Conservation (phyloP, 2,113 vertebrate genomes). For the Eulemur rufifrons region DNA sequence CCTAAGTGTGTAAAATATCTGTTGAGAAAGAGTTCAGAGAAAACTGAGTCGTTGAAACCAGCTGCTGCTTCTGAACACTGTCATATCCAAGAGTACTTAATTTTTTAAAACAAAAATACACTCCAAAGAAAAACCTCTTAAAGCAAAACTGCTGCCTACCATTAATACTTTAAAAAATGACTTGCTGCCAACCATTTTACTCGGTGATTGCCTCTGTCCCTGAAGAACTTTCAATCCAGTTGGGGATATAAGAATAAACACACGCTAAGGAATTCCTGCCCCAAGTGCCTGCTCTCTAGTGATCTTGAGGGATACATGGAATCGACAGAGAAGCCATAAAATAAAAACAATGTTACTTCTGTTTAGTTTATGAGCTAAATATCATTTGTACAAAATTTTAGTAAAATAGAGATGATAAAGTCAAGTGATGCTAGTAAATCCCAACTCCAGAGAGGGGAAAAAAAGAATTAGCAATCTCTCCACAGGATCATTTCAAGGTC, state of each 20-base stretch:
- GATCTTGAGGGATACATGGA: not conserved
- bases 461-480: not conserved
- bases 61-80: not conserved
- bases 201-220: not conserved
- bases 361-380: fast-evolving
- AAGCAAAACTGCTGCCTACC: not conserved
- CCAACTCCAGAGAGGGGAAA: not conserved
- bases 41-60: not conserved
- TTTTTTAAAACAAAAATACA: not conserved
- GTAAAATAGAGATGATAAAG: not conserved
- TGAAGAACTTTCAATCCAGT: not conserved
- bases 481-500: not conserved
- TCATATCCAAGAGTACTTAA: not conserved
- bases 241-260: not conserved
- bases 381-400: not conserved
- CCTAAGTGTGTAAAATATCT: not conserved
- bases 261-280: not conserved
- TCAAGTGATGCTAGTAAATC: not conserved
- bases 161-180: not conserved
- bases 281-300: fast-evolving
- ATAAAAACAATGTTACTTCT: not conserved
- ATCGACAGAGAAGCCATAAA: not conserved
- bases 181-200: not conserved
- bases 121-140: not conserved
- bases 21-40: not conserved